Evolutionary conservation across 1,140 invertebrate species (phyloP).

Genomic region (Philaenus spumarius): DNA sequence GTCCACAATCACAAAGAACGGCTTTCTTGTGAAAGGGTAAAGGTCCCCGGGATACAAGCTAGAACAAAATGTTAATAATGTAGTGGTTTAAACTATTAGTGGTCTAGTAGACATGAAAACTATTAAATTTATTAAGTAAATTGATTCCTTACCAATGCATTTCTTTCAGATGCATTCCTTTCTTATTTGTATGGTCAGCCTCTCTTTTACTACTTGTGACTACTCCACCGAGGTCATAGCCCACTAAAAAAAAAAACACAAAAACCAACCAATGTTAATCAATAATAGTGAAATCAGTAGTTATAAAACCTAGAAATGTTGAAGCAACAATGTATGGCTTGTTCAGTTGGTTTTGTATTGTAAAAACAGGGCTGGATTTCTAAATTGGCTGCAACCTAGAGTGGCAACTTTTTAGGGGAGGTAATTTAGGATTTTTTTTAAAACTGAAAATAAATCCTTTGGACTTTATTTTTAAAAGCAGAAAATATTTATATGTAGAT

Average conservation of each 20-base stretch:
- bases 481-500: too few species aligned
- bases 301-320: neutral
- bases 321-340: too few species aligned
- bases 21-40: conserved; percentile 53
- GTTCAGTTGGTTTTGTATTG: too few species aligned
- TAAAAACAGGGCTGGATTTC: too few species aligned
- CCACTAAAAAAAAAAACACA: conserved; percentile 50
- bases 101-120: neutral
- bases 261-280: neutral
- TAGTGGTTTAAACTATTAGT: neutral
- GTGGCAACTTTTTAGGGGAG: too few species aligned
- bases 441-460: too few species aligned
- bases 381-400: too few species aligned
- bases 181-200: conserved; percentile 53
- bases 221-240: conserved; percentile 88
- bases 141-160: conserved; percentile 54
- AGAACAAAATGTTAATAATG: conserved; percentile 17
- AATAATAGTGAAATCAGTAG: neutral
- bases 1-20: conserved; percentile 84
- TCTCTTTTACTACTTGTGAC: conserved; percentile 79
- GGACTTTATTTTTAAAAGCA: too few species aligned
- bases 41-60: conserved; percentile 90
- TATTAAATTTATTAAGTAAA: neutral
- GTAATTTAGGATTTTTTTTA: too few species aligned
- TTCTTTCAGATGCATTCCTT: conserved; percentile 61